phyloP scores from a whole-genome alignment of 2,113 vertebrate species.

The Etheostoma cragini region DNA sequence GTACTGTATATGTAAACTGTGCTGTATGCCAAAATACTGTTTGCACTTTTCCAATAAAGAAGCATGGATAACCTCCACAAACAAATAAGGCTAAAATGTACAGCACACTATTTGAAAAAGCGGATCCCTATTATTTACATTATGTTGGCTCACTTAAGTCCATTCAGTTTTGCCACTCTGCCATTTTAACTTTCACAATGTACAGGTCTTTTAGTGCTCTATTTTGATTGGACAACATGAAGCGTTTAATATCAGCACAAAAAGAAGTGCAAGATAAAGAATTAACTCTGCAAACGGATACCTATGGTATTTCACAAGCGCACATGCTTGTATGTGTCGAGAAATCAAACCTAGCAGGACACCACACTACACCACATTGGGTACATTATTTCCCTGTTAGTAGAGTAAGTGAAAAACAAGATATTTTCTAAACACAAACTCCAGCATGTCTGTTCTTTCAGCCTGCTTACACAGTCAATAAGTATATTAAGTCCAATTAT shows the following conservation, averaged over 20 bases:
- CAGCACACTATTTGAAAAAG: not conserved
- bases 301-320: not conserved
- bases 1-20: constrained; percentile 1
- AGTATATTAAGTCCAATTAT: not conserved
- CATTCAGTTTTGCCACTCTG: not conserved
- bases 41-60: constrained; percentile 28
- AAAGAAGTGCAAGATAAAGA: not conserved
- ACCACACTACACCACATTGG: not conserved
- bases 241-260: not conserved
- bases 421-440: not conserved
- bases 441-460: not conserved
- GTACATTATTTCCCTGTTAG: not conserved
- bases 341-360: constrained; percentile 1
- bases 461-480: not conserved
- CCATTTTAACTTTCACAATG: not conserved
- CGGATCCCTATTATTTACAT: not conserved
- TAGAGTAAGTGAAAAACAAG: not conserved
- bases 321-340: not conserved
- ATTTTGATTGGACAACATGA: not conserved
- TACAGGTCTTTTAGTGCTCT: not conserved
- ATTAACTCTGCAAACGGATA: not conserved
- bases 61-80: not conserved
- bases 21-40: not conserved
- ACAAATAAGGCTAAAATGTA: not conserved
- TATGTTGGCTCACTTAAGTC: not conserved